phyloP scores from a whole-genome alignment of 2,888 invertebrate species.

The Junonia oenone region DNA sequence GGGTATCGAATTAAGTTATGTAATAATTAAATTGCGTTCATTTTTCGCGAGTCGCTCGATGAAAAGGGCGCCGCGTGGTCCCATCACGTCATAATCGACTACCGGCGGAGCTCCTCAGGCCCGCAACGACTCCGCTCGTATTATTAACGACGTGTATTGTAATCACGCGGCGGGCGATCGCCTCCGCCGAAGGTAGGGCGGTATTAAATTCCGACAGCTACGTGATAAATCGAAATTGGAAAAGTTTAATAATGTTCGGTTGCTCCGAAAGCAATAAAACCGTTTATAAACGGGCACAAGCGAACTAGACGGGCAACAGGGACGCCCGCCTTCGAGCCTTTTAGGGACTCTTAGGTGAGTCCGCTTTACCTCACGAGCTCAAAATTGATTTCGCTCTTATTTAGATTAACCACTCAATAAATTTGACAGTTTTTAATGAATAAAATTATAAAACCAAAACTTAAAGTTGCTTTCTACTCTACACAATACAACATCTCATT shows the following conservation, averaged over 20 bases:
- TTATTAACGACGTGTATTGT: slow-evolving; percentile 80
- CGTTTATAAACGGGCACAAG: slow-evolving; percentile 80
- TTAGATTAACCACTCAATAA: slow-evolving; percentile 63
- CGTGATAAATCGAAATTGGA: slow-evolving; percentile 81
- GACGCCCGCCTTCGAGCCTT: slow-evolving; percentile 74
- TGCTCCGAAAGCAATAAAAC: slow-evolving; percentile 81
- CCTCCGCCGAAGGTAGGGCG: slow-evolving; percentile 79
- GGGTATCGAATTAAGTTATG: slow-evolving; percentile 9
- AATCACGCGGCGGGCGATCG: slow-evolving; percentile 79
- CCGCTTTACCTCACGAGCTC: slow-evolving; percentile 59
- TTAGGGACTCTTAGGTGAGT: slow-evolving; percentile 75
- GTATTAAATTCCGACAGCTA: slow-evolving; percentile 81
- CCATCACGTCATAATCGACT: slow-evolving; percentile 42
- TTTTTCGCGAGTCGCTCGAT: slow-evolving; percentile 11
- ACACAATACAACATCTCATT: not conserved
- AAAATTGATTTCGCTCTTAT: slow-evolving; percentile 71
- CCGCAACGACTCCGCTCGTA: slow-evolving; percentile 57
- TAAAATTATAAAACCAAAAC: too few species aligned
- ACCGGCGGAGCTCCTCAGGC: slow-evolving; percentile 43
- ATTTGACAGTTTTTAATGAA: not conserved
- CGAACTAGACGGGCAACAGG: slow-evolving; percentile 75
- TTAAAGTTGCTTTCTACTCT: too few species aligned
- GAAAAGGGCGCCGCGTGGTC: slow-evolving; percentile 13
- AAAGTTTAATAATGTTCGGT: slow-evolving; percentile 81
- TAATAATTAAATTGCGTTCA: slow-evolving; percentile 21